phyloP scores from a whole-genome alignment of 2,888 invertebrate species.

The Lasioglossum marginatum region DNA sequence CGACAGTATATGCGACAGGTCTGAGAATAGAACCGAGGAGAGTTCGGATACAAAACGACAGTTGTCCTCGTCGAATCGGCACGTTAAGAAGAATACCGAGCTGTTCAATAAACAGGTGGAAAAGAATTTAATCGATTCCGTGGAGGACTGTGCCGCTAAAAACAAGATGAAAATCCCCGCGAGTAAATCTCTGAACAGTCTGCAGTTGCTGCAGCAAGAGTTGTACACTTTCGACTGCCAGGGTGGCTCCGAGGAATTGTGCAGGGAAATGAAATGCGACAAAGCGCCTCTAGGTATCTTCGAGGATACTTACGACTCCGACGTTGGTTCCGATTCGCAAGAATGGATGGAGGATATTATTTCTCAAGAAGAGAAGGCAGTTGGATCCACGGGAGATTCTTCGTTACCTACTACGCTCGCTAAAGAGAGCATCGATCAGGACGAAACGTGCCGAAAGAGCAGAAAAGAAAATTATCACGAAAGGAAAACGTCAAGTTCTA shows the following conservation, averaged over 20 bases:
- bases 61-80: slow-evolving; percentile 27
- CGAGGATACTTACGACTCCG: slow-evolving; percentile 72
- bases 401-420: slow-evolving; percentile 3
- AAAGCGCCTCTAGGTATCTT: slow-evolving; percentile 72
- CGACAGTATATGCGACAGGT: slow-evolving; percentile 20
- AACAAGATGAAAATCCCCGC: slow-evolving; percentile 80
- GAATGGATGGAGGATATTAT: slow-evolving; percentile 57
- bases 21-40: not conserved
- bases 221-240: slow-evolving; percentile 84
- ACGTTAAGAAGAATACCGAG: slow-evolving; percentile 74
- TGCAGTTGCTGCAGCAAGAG: slow-evolving; percentile 80
- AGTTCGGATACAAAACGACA: not conserved
- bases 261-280: slow-evolving; percentile 77
- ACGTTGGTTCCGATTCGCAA: slow-evolving; percentile 48
- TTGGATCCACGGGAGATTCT: not conserved
- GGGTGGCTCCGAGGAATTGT: slow-evolving; percentile 84
- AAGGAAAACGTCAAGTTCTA: slow-evolving; percentile 26
- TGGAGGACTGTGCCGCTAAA: slow-evolving; percentile 78
- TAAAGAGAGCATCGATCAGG: not conserved
- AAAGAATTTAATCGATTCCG: slow-evolving; percentile 80
- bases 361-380: slow-evolving; percentile 33
- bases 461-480: slow-evolving; percentile 13
- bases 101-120: slow-evolving; percentile 81
- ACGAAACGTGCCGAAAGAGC: not conserved
- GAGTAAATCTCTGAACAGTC: slow-evolving; percentile 81